Evolutionary conservation across 2,113 vertebrate species (phyloP).

Genomic region (Crotalus helleri): DNA sequence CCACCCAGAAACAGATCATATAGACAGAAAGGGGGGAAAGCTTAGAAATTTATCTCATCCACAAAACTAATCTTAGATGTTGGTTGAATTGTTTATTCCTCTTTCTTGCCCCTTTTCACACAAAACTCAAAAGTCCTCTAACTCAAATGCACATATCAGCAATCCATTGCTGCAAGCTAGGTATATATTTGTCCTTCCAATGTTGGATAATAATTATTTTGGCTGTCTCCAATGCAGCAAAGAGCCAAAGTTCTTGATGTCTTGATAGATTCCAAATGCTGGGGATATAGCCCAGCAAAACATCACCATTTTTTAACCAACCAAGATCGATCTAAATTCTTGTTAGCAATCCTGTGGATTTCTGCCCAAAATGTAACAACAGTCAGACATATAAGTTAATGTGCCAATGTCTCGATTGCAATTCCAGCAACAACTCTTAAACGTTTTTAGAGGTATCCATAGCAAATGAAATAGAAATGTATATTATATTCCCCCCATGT

Average conservation of each 20-base stretch:
- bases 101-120: not conserved
- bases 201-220: not conserved
- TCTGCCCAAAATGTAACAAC: not conserved
- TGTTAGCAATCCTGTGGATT: not conserved
- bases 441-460: not conserved
- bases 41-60: not conserved
- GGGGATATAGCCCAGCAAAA: not conserved
- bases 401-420: not conserved
- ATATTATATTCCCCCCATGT: not conserved
- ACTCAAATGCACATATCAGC: not conserved
- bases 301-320: not conserved
- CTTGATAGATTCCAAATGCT: not conserved
- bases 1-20: not conserved
- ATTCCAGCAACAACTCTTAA: not conserved
- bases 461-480: not conserved
- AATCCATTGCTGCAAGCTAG: not conserved
- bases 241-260: not conserved
- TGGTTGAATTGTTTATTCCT: not conserved
- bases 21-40: not conserved
- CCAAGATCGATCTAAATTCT: not conserved
- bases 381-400: not conserved
- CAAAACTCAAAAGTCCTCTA: not conserved
- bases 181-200: not conserved
- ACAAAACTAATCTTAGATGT: not conserved
- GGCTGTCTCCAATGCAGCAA: not conserved